Evolutionary conservation across 2,888 invertebrate genomes (phyloP), one percentile per base, ranked within the genome.

Genomic region (Tetragnatha montana): DNA sequence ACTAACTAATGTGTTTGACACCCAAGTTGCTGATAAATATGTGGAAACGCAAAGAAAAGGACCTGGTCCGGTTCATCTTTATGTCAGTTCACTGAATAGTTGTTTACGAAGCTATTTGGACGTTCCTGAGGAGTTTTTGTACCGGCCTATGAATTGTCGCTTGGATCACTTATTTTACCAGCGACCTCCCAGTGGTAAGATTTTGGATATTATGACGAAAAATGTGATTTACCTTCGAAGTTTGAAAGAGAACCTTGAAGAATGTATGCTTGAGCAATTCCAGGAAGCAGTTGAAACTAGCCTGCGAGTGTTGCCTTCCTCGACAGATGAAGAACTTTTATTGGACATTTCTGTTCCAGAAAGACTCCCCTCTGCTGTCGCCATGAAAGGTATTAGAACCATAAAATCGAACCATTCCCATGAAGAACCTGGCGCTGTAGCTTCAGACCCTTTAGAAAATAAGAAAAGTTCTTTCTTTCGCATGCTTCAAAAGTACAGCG

Each of bases 1-100:
- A 92, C 93, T 95, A 82, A 93, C 93, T 88, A 95, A 95, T 92
- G 94, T 95, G 69, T 95, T 95, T 94, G 95, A 95, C 92, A 95
- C 95, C 91, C 94, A 95, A 95, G 95, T 95, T 35, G 80, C 87
- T 12, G 81, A 87, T 19, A 73, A 47, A 47, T 6, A 80, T 51
- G 68, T 87, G 7, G 47, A 12, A 1, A 35, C n/a, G 10, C 80
- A 75, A 68, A 68, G 17, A 7, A 68, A 6, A 12, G 12, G 8
- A 10, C 68, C 3, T 4, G 7, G 8, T 14, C n/a, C 21, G 12
- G 49, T 60, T 6, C 6, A 21, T 4, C 17, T 69, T 7, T 3
- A 81, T 71, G 87, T 87, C 14, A 22, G 47, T 12, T 21, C 81
- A 7, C 68, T 87, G 12, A 35, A 87, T 75, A 14, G 10, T 12